Evolutionary conservation across 2,113 vertebrate genomes (phyloP).

Genomic region (Numida meleagris): DNA sequence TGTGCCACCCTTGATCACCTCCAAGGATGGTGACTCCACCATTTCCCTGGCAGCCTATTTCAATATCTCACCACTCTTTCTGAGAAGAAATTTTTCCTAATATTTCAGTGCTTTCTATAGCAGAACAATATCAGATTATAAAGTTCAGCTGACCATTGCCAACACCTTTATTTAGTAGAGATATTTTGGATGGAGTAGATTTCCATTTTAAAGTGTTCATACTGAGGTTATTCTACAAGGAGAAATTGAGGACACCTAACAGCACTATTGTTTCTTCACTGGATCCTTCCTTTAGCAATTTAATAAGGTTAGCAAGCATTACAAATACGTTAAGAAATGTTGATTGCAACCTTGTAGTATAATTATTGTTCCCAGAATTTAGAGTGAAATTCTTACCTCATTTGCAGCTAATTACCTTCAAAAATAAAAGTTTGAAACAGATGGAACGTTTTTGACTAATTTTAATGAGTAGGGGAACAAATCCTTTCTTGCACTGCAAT

Average conservation of each 20-base stretch:
- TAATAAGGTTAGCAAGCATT: neutral
- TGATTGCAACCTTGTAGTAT: neutral
- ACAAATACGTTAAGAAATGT: neutral
- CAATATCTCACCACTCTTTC: no score
- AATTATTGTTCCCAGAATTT: neutral
- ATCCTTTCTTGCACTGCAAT: rapidly evolving
- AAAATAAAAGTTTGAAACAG: neutral
- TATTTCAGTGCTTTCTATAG: neutral
- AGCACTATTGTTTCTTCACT: neutral
- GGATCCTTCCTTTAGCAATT: neutral
- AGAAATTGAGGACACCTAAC: neutral
- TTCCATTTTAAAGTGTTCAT: neutral
- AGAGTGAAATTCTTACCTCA: neutral
- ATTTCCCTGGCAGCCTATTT: no score
- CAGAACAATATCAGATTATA: neutral
- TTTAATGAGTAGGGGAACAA: neutral
- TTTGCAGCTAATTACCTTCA: neutral
- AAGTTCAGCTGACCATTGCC: neutral
- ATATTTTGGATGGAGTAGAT: neutral
- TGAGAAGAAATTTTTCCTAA: no score
- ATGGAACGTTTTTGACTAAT: neutral
- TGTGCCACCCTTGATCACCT: no score
- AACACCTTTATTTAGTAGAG: neutral
- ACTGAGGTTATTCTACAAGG: neutral
- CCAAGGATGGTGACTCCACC: no score